These are phyloP conservation scores for Suricata suricatta DNA, from an alignment of 2,113 vertebrate species.

Conservation along the genomic window DNA sequence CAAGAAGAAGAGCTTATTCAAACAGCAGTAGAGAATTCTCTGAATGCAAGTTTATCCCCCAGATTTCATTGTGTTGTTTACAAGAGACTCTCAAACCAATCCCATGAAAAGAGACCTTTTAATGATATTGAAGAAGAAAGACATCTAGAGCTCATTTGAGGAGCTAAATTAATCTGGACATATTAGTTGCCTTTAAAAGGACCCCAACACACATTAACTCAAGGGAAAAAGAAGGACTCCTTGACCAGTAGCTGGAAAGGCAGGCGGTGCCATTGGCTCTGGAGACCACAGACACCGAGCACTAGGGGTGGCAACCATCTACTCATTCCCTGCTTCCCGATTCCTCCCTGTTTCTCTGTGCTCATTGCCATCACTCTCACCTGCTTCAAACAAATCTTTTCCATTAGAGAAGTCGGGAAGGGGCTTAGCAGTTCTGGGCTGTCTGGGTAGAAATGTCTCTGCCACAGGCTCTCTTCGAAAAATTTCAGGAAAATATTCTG, in stretches of 20 bases:
- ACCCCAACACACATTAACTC: neutral
- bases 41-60: neutral
- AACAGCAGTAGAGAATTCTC: neutral
- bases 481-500: neutral
- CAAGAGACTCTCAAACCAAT: neutral
- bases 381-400: neutral
- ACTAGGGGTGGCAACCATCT: too few relatives aligned
- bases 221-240: neutral
- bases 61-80: neutral
- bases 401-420: neutral
- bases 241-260: neutral
- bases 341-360: neutral
- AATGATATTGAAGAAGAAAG: neutral
- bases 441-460: neutral
- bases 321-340: neutral
- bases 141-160: neutral
- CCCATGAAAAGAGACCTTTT: neutral
- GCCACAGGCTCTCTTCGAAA: neutral
- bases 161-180: neutral
- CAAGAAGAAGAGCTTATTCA: neutral
- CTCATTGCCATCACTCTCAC: neutral
- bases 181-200: neutral
- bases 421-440: neutral
- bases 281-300: neutral
- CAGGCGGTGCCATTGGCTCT: neutral